Conservation (phyloP, 2,888 invertebrate genomes). For the Platypus cylindrus region DNA sequence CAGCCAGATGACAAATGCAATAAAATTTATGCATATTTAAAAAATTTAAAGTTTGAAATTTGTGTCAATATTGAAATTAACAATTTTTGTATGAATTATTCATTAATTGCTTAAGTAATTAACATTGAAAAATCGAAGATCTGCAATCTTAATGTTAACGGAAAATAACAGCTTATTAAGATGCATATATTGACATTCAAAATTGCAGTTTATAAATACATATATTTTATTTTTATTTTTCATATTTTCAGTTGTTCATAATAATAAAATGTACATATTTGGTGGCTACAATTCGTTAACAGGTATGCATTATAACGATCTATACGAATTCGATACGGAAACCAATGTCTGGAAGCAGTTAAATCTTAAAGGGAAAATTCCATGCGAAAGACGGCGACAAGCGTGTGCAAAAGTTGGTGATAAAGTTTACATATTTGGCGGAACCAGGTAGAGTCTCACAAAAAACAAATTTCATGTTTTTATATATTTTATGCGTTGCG, state of each 20-base stretch:
- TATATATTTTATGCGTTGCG: too few species aligned
- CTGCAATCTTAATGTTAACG: too few species aligned
- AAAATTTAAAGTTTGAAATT: too few species aligned
- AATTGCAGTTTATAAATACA: conserved; percentile 2
- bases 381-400: conserved; percentile 58
- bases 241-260: conserved; percentile 57
- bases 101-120: too few species aligned
- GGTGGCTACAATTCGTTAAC: conserved; percentile 76
- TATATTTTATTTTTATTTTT: conserved; percentile 2
- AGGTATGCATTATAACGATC: conserved; percentile 71
- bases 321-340: conserved; percentile 58
- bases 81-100: too few species aligned
- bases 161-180: too few species aligned
- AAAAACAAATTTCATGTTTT: too few species aligned
- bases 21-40: too few species aligned
- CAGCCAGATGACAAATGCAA: too few species aligned
- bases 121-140: too few species aligned
- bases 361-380: conserved; percentile 44
- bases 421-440: conserved; percentile 76
- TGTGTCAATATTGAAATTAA: too few species aligned
- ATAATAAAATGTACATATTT: conserved; percentile 71
- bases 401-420: conserved; percentile 64
- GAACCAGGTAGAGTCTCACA: conserved; percentile 73
- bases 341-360: conserved; percentile 49
- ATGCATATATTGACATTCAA: too few species aligned